phyloP scores from a whole-genome alignment of 2,888 invertebrate species.

The Lochmaea capreae region DNA sequence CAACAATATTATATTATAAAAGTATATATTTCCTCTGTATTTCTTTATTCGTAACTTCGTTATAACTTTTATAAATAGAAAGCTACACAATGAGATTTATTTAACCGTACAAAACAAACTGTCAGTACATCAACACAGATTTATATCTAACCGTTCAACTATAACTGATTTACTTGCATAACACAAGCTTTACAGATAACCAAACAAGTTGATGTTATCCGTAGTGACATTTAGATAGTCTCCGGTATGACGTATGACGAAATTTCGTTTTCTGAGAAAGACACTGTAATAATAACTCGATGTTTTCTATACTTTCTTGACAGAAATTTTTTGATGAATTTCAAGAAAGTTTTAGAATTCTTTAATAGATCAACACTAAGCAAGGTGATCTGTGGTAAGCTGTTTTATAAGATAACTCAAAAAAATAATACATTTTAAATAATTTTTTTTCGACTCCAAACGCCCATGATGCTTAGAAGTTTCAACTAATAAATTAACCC shows the following conservation, averaged over 20 bases:
- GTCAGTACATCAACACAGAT: slow-evolving; percentile 2
- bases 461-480: no score
- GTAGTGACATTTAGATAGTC: background rate
- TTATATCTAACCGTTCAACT: slow-evolving; percentile 2
- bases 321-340: no score
- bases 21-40: background rate
- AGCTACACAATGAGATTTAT: background rate
- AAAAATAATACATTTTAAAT: no score
- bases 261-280: background rate
- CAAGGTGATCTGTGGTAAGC: no score
- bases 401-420: no score
- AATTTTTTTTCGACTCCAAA: no score
- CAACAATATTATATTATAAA: no score
- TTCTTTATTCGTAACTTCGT: background rate
- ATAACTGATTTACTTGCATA: slow-evolving; percentile 2
- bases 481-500: no score
- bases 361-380: no score
- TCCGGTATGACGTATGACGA: background rate
- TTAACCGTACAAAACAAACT: slow-evolving; percentile 1
- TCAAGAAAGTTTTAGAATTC: no score
- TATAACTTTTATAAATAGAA: background rate
- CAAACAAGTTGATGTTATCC: background rate
- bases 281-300: background rate
- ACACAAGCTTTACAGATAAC: slow-evolving; percentile 1
- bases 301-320: no score